A percentile compares a stretch with the other conserved stretches of the same genome.
phyloP scores from a whole-genome alignment of 2,888 invertebrate species.

The Amblyteles armatorius region DNA sequence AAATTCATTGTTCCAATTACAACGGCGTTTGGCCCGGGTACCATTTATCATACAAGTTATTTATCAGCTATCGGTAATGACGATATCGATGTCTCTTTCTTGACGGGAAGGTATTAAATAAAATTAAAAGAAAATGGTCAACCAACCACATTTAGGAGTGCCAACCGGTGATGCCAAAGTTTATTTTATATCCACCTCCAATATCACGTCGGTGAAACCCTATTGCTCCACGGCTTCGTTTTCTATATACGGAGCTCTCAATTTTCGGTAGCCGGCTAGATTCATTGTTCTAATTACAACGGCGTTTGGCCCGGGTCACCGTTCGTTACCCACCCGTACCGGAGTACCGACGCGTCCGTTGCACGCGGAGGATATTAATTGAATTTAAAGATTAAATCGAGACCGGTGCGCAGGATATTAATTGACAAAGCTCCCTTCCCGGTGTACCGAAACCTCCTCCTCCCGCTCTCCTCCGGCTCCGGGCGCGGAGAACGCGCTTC shows the following conservation, averaged over 20 bases:
- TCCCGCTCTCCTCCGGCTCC: neutral
- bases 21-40: neutral
- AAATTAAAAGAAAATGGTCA: too few species aligned
- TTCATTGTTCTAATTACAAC: too few species aligned
- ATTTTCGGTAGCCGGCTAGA: too few species aligned
- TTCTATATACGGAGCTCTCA: too few species aligned
- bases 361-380: conserved; percentile 47
- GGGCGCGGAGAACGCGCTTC: neutral
- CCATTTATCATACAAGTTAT: neutral
- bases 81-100: too few species aligned
- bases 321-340: neutral
- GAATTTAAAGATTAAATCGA: conserved; percentile 56
- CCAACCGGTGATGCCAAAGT: too few species aligned
- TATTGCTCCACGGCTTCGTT: too few species aligned
- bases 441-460: neutral
- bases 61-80: too few species aligned
- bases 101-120: too few species aligned
- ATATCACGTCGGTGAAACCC: too few species aligned
- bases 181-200: too few species aligned
- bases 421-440: conserved; percentile 55
- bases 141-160: too few species aligned
- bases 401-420: conserved; percentile 34
- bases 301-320: neutral
- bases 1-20: conserved; percentile 27
- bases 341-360: conserved; percentile 36